Evolutionary conservation across 1,140 invertebrate species (phyloP).

Genomic region (Aporrectodea caliginosa): DNA sequence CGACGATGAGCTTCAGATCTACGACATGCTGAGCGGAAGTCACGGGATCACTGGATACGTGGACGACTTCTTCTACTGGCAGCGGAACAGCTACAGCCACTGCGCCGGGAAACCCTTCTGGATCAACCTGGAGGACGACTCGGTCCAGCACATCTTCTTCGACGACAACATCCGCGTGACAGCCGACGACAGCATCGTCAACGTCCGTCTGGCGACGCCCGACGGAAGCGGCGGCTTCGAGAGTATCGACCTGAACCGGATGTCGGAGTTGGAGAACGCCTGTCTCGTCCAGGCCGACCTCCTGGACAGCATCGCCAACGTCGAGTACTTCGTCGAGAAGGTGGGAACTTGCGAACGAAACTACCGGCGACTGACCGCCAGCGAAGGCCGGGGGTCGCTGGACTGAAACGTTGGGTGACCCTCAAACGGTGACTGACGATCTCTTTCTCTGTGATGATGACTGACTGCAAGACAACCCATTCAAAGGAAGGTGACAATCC

Average conservation of each 20-base stretch:
- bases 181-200: constrained; percentile 50
- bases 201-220: constrained; percentile 42
- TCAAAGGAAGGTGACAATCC: too few relatives aligned
- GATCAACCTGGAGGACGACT: constrained; percentile 43
- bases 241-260: neutral
- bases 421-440: too few relatives aligned
- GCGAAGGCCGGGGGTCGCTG: too few relatives aligned
- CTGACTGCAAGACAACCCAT: too few relatives aligned
- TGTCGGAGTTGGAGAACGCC: constrained; percentile 40
- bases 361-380: constrained; percentile 33
- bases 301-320: constrained; percentile 44
- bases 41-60: constrained; percentile 45
- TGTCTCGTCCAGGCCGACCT: constrained; percentile 49
- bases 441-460: too few relatives aligned
- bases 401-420: too few relatives aligned
- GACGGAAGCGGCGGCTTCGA: constrained; percentile 32
- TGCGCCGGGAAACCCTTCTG: constrained; percentile 47
- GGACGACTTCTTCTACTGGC: constrained; percentile 51
- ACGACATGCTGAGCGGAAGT: constrained; percentile 39
- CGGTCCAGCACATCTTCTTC: constrained; percentile 53
- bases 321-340: constrained; percentile 46
- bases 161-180: constrained; percentile 50
- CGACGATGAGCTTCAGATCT: constrained; percentile 43
- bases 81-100: constrained; percentile 43
- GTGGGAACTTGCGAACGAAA: constrained; percentile 45